Evolutionary conservation across 2,797 vertebrate species (phyloP), one percentile per base, ranked within the genome.

Genomic region (Scolopax rusticola): DNA sequence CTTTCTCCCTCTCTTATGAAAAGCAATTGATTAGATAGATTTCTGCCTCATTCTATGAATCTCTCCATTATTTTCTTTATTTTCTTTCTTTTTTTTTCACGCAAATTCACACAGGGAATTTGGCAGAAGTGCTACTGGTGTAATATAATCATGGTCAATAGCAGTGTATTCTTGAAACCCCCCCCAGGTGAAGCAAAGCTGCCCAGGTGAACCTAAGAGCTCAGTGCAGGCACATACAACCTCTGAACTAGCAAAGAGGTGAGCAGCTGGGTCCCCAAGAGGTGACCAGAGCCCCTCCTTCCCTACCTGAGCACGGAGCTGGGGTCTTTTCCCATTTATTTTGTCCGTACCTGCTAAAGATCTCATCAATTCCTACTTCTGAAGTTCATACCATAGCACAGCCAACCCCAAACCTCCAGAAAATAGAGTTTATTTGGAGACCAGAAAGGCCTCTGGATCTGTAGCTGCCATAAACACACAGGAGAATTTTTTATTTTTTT

Each of bases 381-480:
- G 51, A 87, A 84, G 32, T 54, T 77, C 93, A 36, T 38, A 60
- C 9, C 54, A 23, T 20, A 64, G 59, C 73, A 54, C 33, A 77
- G 84, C 77, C 80, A 87, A 33, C 20, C 5, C 32, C 13, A 47
- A 50, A 61, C 9, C 28, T 78, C 47, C 3, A 2, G 64, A 67
- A 93, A 90, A 53, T 32, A 25, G 32, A 61, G 48, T 85, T 87
- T 77, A 65, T 59, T 90, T 93, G 80, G 65, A 88, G 76, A 77
- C 56, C 25, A 77, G 61, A 77, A 86, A 41, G 50, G 18, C 41
- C 67, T 41, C 40, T 93, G 79, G 68, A 53, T 88, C 73, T 83
- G 68, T 24, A 74, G 51, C 27, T 51, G 60, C n/a, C 74, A 16
- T 40, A 74, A 77, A 87, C 23, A 67, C 63, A 78, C 23, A 40